A percentile compares a stretch with the other conserved stretches of the same genome.
Conservation (phyloP, 2,888 invertebrate species). For the Drosophila flavopinicola region DNA sequence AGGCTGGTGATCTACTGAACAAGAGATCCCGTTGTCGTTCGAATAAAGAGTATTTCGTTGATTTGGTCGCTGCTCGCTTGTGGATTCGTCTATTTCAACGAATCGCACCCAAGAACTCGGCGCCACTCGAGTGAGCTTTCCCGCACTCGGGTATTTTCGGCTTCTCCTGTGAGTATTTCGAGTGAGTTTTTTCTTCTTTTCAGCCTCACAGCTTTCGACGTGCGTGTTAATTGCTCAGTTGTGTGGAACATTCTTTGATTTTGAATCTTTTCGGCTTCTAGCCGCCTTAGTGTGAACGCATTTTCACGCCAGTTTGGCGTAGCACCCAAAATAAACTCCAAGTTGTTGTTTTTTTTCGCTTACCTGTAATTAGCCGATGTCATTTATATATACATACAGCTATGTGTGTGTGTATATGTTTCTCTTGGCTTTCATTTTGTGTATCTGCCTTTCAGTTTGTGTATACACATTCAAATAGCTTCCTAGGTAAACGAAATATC, state of each 20-base stretch:
- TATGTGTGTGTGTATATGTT: slow-evolving; percentile 29
- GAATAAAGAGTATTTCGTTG: slow-evolving; percentile 85
- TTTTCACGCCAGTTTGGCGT: slow-evolving; percentile 66
- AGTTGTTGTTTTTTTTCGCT: slow-evolving; percentile 56
- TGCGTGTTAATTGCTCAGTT: slow-evolving; percentile 82
- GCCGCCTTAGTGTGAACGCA: slow-evolving; percentile 62
- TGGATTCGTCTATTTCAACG: slow-evolving; percentile 79
- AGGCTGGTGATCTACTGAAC: slow-evolving; percentile 86
- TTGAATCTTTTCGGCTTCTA: slow-evolving; percentile 25
- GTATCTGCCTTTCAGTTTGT: slow-evolving; percentile 46
- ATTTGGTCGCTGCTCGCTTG: slow-evolving; percentile 75
- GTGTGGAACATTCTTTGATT: slow-evolving; percentile 76
- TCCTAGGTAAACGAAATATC: slow-evolving; percentile 42
- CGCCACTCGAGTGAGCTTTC: slow-evolving; percentile 34
- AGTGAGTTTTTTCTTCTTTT: slow-evolving; percentile 50
- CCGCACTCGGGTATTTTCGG: slow-evolving; percentile 7
- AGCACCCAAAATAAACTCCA: slow-evolving; percentile 70
- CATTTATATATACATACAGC: slow-evolving; percentile 42
- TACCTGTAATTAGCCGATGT: slow-evolving; percentile 81
- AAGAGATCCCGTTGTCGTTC: slow-evolving; percentile 85
- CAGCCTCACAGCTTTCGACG: slow-evolving; percentile 24
- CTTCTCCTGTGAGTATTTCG: slow-evolving; percentile 33
- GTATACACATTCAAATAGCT: slow-evolving; percentile 46
- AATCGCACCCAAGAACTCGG: slow-evolving; percentile 17
- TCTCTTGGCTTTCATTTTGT: slow-evolving; percentile 34